Evolutionary conservation across 2,888 invertebrate genomes (phyloP).

Genomic region (Timema cristinae): DNA sequence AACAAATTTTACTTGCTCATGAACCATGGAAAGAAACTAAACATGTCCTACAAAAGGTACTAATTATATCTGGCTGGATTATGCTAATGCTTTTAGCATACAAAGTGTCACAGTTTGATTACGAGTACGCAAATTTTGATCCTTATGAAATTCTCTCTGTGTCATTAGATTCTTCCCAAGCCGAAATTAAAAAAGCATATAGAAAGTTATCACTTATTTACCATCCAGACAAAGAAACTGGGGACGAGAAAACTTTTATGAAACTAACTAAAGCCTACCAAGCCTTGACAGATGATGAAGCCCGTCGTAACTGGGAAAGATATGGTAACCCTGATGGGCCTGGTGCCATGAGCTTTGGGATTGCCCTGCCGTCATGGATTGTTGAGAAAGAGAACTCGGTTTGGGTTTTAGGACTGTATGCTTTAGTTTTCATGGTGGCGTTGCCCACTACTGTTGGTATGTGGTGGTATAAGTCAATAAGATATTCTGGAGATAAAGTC

Average conservation of each 20-base stretch:
- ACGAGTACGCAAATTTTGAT: slow-evolving; percentile 98
- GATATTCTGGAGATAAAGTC: slow-evolving; percentile 95
- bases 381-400: slow-evolving; percentile 99
- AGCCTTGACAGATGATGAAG: slow-evolving; percentile 96
- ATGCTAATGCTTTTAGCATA: slow-evolving; percentile 76
- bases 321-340: slow-evolving; percentile 99
- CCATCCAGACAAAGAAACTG: slow-evolving; percentile 98
- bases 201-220: slow-evolving; percentile 86
- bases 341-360: slow-evolving; percentile 98
- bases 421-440: slow-evolving; percentile 96
- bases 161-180: slow-evolving; percentile 70
- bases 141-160: slow-evolving; percentile 84
- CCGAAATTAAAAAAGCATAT: slow-evolving; percentile 93
- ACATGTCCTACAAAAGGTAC: slow-evolving; percentile 62
- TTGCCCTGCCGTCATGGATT: slow-evolving; percentile 99
- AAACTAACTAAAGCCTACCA: slow-evolving; percentile 82
- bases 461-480: slow-evolving; percentile 99
- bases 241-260: slow-evolving; percentile 97
- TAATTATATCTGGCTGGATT: slow-evolving; percentile 79
- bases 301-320: slow-evolving; percentile 96
- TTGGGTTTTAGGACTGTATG: slow-evolving; percentile 91
- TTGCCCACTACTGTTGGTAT: slow-evolving; percentile 87
- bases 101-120: slow-evolving; percentile 94
- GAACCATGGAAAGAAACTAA: slow-evolving; percentile 87
- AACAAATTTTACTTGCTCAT: slow-evolving; percentile 71